Base-by-base conservation (phyloP, 2,888 invertebrate genomes). In the Orchesella flavescens region DNA sequence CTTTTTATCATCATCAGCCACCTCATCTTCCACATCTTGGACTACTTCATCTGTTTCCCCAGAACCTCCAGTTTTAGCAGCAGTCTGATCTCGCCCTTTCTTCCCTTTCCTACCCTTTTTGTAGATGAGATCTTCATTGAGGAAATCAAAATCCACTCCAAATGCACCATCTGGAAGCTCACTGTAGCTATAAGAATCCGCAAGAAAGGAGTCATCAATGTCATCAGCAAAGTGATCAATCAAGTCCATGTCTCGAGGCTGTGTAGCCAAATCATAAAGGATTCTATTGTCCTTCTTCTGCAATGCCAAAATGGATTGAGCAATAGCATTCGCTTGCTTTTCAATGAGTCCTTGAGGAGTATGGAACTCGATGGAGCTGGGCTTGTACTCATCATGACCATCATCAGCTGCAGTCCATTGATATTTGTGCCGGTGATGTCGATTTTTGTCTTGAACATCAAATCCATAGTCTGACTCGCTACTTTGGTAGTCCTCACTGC, bases 71-170 rank as follows among this genome's bases (percentile, higher is more conserved):
- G 59, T 66, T 55, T n/a, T 53, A 15, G 66, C 19, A 43, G 19
- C 46, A 10, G 15, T 23, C 44, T 19, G 3, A 3, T 21, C 2
- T 24, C 34, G 43, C 9, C n/a, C 21, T 49, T 68, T 80, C 73
- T 73, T 80, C 0, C 23, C 69, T 17, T 59, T 80, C 24, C 74
- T 74, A 0, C 46, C 69, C 17, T 57, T 71, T n/a, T 73, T 68
- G 63, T 80, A 80, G 46, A 79, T 43, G 1, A 21, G 9, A 34
- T 84, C 84, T 34, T 86, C 85, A 43, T 84, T 84, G 12, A 81
- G 65, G 43, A 59, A 85, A 75, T 85, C 85, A 78, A 82, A 85
- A 10, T 86, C 85, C 17, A 81, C 59, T 1, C 78, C 78, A 49
- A 86, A 86, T 12, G 23, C 65, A 0, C 24, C 71, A 49, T 85